Evolutionary conservation across 2,113 vertebrate species (phyloP), one percentile per base, ranked within the genome.

Genomic region (Gopherus evgoodei): DNA sequence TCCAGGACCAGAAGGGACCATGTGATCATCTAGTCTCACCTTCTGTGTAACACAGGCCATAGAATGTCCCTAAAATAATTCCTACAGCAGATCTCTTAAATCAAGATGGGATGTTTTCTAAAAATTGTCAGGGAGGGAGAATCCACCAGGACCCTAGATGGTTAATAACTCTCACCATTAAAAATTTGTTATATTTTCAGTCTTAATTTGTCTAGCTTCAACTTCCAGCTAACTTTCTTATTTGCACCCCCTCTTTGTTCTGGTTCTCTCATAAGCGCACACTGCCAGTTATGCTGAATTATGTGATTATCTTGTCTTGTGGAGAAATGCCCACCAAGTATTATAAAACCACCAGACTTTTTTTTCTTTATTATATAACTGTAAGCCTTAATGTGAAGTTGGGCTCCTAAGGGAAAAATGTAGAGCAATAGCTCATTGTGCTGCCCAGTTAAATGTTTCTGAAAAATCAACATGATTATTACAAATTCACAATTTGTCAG

Each of bases 201-300:
- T 69, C 35, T 69, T 35, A 69, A 69, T 69, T n/a, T 69, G 65
- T 69, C 65, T 69, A 69, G 35, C 13, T 69, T n/a, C 35, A 69
- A 10, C 31, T 69, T 69, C 35, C 35, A 72, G 65, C 35, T n/a
- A 72, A 11, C 17, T 72, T n/a, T 65, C 31, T 56, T 59, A 29
- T 38, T n/a, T 35, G 31, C 7, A 38, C 35, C 6, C 0, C 7
- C 79, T 49, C 54, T 38, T 83, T 89, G 1, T 91, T 62, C 47
- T 7, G 7, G 44, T 31, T 50, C 81, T 69, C 35, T 69, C 19
- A 2, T 0, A 4, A 49, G 9, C 14, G 1, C 8, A 0, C 4
- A 13, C 1, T 59, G 4, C 82, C 21, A 54, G 83, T 81, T 29
- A 1, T 57, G 57, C 38, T 54, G 2, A 54, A 31, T 94, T 79